These are phyloP conservation scores for Drosophila stalkeri DNA, from an alignment of 2,888 invertebrate species.

Conservation along the genomic window DNA sequence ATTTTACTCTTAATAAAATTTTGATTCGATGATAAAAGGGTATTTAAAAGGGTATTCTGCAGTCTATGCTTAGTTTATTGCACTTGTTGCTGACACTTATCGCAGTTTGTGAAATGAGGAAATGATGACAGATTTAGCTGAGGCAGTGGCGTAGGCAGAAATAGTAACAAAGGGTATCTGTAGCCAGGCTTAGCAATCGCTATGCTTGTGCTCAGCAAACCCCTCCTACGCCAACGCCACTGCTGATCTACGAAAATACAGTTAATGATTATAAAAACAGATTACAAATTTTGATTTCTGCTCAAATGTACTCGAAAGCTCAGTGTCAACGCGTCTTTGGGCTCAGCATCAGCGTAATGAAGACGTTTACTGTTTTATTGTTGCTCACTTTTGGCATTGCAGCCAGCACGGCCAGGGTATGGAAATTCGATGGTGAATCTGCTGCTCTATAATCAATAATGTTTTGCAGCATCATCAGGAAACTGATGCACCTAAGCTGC, in stretches of 20 bases:
- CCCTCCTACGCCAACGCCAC: neutral
- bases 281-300: slow-evolving; percentile 18
- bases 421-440: neutral
- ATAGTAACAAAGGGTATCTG: neutral
- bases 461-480: slow-evolving; percentile 31
- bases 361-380: slow-evolving; percentile 1
- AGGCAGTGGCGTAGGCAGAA: slow-evolving; percentile 20
- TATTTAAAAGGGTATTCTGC: neutral
- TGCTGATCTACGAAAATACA: slow-evolving; percentile 11
- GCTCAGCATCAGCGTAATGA: slow-evolving; percentile 24
- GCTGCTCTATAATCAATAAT: neutral
- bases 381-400: slow-evolving; percentile 13
- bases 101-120: slow-evolving; percentile 24
- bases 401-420: slow-evolving; percentile 23
- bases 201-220: neutral
- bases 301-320: slow-evolving; percentile 23
- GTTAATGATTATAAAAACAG: slow-evolving; percentile 13
- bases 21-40: no score
- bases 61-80: neutral
- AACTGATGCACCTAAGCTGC: slow-evolving; percentile 28
- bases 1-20: no score
- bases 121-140: slow-evolving; percentile 42
- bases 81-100: slow-evolving; percentile 7
- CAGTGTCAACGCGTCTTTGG: slow-evolving; percentile 35
- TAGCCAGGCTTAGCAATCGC: neutral